Evolutionary conservation across 2,113 vertebrate species (phyloP).

Genomic region (Lonchura striata): DNA sequence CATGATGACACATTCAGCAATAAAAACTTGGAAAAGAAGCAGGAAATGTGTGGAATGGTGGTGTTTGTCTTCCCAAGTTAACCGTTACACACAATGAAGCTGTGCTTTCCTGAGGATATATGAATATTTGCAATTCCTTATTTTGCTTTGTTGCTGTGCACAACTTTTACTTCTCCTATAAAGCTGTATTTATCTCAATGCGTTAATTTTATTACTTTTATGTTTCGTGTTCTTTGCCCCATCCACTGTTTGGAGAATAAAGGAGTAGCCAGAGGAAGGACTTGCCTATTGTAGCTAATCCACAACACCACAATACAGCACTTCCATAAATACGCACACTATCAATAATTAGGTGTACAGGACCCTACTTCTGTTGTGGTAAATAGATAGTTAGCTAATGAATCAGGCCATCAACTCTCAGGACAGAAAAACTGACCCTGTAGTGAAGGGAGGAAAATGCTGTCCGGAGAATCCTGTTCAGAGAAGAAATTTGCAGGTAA

Average conservation of each 20-base stretch:
- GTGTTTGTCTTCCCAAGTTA: neutral
- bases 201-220: neutral
- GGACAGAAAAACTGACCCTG: neutral
- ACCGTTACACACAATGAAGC: fast-evolving
- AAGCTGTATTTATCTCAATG: neutral
- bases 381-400: neutral
- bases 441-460: neutral
- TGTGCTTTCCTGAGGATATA: neutral
- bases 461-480: neutral
- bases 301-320: neutral
- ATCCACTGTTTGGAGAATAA: neutral
- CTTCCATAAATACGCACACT: neutral
- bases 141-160: fast-evolving
- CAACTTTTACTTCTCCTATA: neutral
- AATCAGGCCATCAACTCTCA: neutral
- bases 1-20: neutral
- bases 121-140: neutral
- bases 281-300: neutral
- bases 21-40: neutral
- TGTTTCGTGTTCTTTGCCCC: neutral
- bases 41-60: fast-evolving
- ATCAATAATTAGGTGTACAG: neutral
- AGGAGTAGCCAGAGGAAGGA: fast-evolving
- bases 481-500: neutral
- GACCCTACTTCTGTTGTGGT: neutral